Conservation (phyloP, 2,797 vertebrate genomes). For the Lateolabrax maculatus region DNA sequence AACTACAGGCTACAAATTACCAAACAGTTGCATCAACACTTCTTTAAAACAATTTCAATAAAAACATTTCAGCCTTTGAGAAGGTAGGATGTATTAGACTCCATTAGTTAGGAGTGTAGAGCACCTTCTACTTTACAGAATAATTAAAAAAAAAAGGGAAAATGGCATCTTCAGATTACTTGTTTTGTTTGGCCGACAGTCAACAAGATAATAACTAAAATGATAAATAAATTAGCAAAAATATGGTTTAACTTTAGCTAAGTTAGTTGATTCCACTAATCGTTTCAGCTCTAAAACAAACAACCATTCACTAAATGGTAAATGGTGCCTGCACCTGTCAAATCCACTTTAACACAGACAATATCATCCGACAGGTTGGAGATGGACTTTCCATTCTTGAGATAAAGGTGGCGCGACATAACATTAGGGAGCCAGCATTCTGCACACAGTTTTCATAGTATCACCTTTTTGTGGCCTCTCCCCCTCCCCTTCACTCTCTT, state of each 20-base stretch:
- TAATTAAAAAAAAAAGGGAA: too few relatives aligned
- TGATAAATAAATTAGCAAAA: neutral
- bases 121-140: neutral
- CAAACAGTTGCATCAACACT: neutral
- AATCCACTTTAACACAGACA: neutral
- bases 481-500: conserved; percentile 16
- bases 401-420: neutral
- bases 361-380: neutral
- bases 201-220: neutral
- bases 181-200: neutral
- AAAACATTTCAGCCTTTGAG: neutral
- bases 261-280: neutral
- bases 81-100: neutral
- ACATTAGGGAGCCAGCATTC: neutral
- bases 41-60: too few relatives aligned
- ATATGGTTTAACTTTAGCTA: neutral
- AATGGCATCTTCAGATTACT: neutral
- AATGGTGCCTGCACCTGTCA: neutral
- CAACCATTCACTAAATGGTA: too few relatives aligned
- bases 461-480: conserved; percentile 43
- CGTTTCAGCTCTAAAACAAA: neutral
- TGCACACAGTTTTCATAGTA: conserved; percentile 11
- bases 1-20: neutral
- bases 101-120: neutral
- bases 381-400: neutral